phyloP scores from a whole-genome alignment of 2,888 invertebrate species.

The Himalopsyche japonica region DNA sequence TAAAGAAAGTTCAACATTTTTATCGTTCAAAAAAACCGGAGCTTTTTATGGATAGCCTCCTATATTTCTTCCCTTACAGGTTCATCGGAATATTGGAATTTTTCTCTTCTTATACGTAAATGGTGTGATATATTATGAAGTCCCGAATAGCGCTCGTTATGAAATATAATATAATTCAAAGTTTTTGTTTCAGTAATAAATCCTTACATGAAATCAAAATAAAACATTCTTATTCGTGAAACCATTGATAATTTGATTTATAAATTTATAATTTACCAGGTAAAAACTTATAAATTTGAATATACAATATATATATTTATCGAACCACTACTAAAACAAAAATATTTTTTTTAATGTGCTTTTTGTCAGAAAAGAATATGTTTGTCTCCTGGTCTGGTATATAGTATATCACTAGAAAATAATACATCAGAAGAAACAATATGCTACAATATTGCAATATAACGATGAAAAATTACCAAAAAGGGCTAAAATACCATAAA shows the following conservation, averaged over 20 bases:
- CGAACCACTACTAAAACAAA: too few species aligned
- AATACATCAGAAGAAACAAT: too few species aligned
- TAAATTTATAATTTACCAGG: not conserved
- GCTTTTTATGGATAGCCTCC: not conserved
- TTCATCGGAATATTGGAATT: not conserved
- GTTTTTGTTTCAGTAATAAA: not conserved
- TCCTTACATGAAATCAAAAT: not conserved
- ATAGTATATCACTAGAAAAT: too few species aligned
- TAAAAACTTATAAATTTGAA: too few species aligned
- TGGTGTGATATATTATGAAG: not conserved
- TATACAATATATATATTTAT: too few species aligned
- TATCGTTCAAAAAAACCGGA: not conserved
- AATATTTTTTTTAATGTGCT: too few species aligned
- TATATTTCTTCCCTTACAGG: slow-evolving; percentile 1
- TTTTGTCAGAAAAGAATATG: too few species aligned
- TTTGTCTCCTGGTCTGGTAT: too few species aligned
- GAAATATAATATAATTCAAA: not conserved
- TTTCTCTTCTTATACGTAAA: not conserved
- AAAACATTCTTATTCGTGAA: not conserved
- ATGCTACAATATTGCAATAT: too few species aligned
- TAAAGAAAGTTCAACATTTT: not conserved
- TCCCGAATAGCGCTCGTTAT: not conserved
- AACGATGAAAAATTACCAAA: too few species aligned
- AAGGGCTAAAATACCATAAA: too few species aligned
- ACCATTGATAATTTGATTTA: not conserved